phyloP scores from a whole-genome alignment of 2,888 invertebrate genomes.

The Amiota minor region DNA sequence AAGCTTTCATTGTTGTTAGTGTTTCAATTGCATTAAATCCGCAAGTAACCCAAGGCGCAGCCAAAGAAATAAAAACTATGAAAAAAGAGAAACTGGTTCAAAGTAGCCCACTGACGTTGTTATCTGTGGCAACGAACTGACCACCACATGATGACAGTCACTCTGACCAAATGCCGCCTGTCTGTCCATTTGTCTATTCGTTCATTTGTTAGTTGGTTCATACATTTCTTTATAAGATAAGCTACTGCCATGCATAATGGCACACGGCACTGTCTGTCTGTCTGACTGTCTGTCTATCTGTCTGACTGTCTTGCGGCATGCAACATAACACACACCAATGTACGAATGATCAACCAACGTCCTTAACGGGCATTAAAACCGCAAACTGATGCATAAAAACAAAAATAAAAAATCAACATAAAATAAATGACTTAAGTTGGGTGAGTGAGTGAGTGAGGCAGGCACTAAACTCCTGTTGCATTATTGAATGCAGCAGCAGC shows the following conservation, averaged over 20 bases:
- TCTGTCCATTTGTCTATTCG: no score
- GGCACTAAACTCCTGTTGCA: not conserved
- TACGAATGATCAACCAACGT: not conserved
- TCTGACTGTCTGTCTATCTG: no score
- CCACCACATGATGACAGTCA: not conserved
- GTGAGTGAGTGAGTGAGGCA: slow-evolving; percentile 2
- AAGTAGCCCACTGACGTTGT: slow-evolving; percentile 50
- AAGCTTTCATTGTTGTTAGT: no score
- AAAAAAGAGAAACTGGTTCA: slow-evolving; percentile 27
- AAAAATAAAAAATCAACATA: not conserved
- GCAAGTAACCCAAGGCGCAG: no score
- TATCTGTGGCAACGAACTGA: slow-evolving; percentile 32
- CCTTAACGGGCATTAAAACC: slow-evolving; percentile 30
- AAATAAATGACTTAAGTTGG: slow-evolving; percentile 1
- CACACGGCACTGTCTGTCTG: slow-evolving; percentile 8
- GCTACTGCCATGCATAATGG: slow-evolving; percentile 33
- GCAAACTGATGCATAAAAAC: not conserved
- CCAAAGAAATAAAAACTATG: not conserved
- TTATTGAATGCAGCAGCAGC: not conserved
- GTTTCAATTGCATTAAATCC: no score
- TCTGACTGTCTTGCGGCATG: no score
- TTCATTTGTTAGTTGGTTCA: slow-evolving; percentile 45
- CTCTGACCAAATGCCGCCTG: no score
- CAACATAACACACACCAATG: not conserved
- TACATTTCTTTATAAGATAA: slow-evolving; percentile 9